These are phyloP conservation scores for Autographa pulchrina DNA, from an alignment of 2,888 invertebrate genomes.

Conservation along the genomic window DNA sequence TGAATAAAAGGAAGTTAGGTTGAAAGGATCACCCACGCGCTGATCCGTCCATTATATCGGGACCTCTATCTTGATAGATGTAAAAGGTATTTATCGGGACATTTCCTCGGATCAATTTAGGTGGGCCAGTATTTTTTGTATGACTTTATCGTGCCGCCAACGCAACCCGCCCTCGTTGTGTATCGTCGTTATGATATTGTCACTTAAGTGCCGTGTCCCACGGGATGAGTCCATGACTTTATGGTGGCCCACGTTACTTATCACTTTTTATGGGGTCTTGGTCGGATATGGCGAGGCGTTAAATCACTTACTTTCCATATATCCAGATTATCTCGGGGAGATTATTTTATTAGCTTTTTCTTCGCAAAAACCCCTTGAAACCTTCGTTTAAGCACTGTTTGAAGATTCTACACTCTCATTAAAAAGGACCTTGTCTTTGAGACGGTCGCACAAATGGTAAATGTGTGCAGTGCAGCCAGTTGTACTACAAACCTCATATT, in stretches of 20 bases:
- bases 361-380: conserved; percentile 31
- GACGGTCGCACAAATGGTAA: neutral
- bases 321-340: conserved; percentile 46
- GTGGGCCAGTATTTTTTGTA: conserved; percentile 54
- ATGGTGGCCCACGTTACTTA: conserved; percentile 75
- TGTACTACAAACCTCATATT: neutral
- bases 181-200: conserved; percentile 72
- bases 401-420: neutral
- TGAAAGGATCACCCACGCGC: conserved; percentile 45
- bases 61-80: conserved; percentile 21
- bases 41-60: conserved; percentile 26
- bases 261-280: conserved; percentile 73
- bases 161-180: conserved; percentile 65
- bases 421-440: neutral
- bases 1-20: conserved; percentile 8
- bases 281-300: conserved; percentile 53
- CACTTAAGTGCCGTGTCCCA: conserved; percentile 67
- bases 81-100: conserved; percentile 17
- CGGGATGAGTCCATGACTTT: conserved; percentile 73
- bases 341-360: conserved; percentile 46
- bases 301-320: conserved; percentile 58
- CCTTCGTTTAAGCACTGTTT: neutral
- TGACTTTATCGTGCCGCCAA: conserved; percentile 71
- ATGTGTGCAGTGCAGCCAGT: neutral
- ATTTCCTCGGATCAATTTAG: conserved; percentile 49